Conservation (phyloP, 2,797 vertebrate genomes). For the Tokudaia muenninki region DNA sequence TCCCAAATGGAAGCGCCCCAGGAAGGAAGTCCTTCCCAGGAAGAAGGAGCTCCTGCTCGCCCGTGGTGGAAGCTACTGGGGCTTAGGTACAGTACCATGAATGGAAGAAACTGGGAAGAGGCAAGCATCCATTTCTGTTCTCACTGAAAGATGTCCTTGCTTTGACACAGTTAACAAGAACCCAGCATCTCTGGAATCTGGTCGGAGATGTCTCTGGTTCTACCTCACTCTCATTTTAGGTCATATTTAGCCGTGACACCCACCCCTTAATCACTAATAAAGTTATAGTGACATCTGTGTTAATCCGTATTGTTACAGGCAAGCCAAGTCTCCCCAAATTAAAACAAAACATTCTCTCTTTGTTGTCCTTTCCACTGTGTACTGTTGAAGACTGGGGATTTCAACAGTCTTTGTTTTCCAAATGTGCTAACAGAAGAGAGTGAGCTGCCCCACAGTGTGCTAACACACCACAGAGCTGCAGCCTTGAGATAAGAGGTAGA, state of each 20-base stretch:
- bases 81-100: background rate
- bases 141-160: background rate
- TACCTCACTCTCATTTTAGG: background rate
- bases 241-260: background rate
- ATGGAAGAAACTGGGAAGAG: background rate
- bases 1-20: background rate
- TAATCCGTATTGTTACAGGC: background rate
- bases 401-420: slow-evolving; percentile 82
- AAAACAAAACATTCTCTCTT: slow-evolving; percentile 67
- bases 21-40: too few relatives aligned
- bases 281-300: background rate
- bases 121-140: background rate
- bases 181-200: background rate
- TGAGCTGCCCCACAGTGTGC: slow-evolving; percentile 75
- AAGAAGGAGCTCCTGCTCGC: background rate
- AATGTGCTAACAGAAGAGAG: slow-evolving; percentile 72
- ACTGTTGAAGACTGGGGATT: slow-evolving; percentile 77
- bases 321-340: background rate
- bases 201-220: background rate
- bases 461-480: slow-evolving; percentile 66
- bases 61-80: background rate
- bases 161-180: background rate
- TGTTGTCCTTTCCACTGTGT: slow-evolving; percentile 58
- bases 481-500: slow-evolving; percentile 78
- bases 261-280: background rate